A percentile compares a stretch with the other conserved stretches of the same genome.
phyloP scores from a whole-genome alignment of 1,140 invertebrate species.

The Zaprionus ornatus region DNA sequence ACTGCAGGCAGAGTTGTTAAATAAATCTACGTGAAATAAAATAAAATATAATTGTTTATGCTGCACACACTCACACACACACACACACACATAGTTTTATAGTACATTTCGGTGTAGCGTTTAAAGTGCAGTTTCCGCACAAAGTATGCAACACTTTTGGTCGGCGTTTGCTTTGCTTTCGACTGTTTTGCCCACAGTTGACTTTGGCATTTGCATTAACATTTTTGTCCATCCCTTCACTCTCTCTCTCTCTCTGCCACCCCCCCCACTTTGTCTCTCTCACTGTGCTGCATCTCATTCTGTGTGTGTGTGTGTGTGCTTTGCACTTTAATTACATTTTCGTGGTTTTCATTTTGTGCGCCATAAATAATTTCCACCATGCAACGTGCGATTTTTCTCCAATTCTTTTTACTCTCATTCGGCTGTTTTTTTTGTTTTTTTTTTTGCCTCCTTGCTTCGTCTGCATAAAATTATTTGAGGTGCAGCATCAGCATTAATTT shows the following conservation, averaged over 20 bases:
- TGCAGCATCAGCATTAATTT: conserved; percentile 54
- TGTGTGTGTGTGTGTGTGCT: conserved; percentile 31
- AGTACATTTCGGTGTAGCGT: conserved; percentile 32
- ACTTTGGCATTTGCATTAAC: conserved; percentile 73
- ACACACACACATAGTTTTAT: conserved; percentile 10
- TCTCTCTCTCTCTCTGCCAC: neutral
- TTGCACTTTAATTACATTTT: conserved; percentile 77
- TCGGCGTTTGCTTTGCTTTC: conserved; percentile 37
- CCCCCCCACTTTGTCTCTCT: neutral
- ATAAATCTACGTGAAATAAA: conserved; percentile 21
- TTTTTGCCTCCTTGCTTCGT: neutral
- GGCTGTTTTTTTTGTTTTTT: neutral
- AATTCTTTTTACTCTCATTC: conserved; percentile 7
- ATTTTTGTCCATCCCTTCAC: conserved; percentile 33
- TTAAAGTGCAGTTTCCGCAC: conserved; percentile 58
- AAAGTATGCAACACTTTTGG: conserved; percentile 50
- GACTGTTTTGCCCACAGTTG: conserved; percentile 43
- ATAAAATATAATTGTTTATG: conserved; percentile 60
- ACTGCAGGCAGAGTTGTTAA: conserved; percentile 27
- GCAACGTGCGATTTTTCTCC: conserved; percentile 18
- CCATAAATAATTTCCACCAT: conserved; percentile 73
- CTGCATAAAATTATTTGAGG: conserved; percentile 35
- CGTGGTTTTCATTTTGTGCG: conserved; percentile 65
- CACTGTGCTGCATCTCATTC: neutral
- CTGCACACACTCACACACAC: neutral